A percentile compares a stretch with the other conserved stretches of the same genome.
These are phyloP conservation scores for Silurus aristotelis DNA, from an alignment of 2,797 vertebrate genomes.

Conservation along the genomic window DNA sequence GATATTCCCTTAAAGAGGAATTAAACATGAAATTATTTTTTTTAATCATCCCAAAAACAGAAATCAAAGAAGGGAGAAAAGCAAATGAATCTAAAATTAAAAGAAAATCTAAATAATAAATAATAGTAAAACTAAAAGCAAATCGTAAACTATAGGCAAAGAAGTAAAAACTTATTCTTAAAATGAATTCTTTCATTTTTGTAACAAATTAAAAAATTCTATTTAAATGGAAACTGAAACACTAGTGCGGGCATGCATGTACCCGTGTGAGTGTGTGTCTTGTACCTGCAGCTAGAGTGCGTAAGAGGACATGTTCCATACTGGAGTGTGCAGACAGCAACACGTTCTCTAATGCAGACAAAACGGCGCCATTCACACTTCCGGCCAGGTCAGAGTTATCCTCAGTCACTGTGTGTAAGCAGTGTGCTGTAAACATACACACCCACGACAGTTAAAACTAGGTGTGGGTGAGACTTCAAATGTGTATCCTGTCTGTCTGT, in stretches of 20 bases:
- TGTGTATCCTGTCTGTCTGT: no score
- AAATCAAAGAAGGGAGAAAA: background rate
- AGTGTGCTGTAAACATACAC: conserved; percentile 80
- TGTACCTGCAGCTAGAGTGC: conserved; percentile 87
- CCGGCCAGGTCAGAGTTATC: conserved; percentile 89
- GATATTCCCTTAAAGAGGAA: background rate
- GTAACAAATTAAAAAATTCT: background rate
- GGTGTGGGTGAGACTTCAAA: no score
- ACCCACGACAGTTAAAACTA: background rate
- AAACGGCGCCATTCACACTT: conserved; percentile 73
- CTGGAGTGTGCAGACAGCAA: conserved; percentile 75
- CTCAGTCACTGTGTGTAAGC: conserved; percentile 93
- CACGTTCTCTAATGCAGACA: conserved; percentile 79
- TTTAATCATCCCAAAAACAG: background rate
- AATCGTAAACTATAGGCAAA: background rate
- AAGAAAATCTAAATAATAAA: background rate
- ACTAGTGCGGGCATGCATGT: background rate
- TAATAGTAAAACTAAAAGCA: background rate
- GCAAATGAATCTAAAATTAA: background rate
- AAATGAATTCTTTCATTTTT: background rate
- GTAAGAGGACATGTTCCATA: conserved; percentile 84
- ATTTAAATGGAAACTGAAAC: background rate
- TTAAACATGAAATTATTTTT: background rate
- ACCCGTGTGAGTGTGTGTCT: background rate
- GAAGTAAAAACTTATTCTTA: background rate